phyloP scores from a whole-genome alignment of 1,140 invertebrate species.

The Dufourea novaeangliae region DNA sequence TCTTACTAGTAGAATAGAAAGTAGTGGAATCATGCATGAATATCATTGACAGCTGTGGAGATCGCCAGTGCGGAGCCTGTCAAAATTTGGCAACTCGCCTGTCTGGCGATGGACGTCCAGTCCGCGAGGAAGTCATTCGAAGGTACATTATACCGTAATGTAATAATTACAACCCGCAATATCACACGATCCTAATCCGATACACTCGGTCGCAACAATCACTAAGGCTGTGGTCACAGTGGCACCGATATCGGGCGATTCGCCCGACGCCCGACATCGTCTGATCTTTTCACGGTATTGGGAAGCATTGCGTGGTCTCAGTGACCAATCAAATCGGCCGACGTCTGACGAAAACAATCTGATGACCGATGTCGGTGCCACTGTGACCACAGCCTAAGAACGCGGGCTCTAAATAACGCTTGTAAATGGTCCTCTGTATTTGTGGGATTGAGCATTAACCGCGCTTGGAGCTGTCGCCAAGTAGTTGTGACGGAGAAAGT shows the following conservation, averaged over 20 bases:
- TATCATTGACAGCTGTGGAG: conserved; percentile 79
- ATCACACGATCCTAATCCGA: conserved; percentile 40
- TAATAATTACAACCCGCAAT: conserved; percentile 60
- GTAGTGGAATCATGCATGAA: conserved; percentile 77
- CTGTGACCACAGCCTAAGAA: too few relatives aligned
- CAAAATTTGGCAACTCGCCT: conserved; percentile 79
- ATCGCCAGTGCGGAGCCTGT: conserved; percentile 79
- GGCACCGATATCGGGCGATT: too few relatives aligned
- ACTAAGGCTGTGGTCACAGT: too few relatives aligned
- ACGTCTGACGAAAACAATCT: too few relatives aligned
- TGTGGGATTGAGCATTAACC: not conserved
- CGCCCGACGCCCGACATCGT: too few relatives aligned
- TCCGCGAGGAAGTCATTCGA: conserved; percentile 78
- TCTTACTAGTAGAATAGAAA: conserved; percentile 53
- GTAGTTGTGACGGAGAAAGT: not conserved
- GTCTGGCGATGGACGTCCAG: conserved; percentile 78
- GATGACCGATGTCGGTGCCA: too few relatives aligned
- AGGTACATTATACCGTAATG: conserved; percentile 73
- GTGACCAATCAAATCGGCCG: too few relatives aligned
- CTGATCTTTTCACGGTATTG: too few relatives aligned
- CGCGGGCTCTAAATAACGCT: not conserved
- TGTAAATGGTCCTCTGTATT: not conserved
- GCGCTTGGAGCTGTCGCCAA: not conserved
- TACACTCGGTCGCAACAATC: not conserved
- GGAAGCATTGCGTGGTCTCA: too few relatives aligned